phyloP scores from a whole-genome alignment of 2,797 vertebrate genomes.

The Decapterus maruadsi region DNA sequence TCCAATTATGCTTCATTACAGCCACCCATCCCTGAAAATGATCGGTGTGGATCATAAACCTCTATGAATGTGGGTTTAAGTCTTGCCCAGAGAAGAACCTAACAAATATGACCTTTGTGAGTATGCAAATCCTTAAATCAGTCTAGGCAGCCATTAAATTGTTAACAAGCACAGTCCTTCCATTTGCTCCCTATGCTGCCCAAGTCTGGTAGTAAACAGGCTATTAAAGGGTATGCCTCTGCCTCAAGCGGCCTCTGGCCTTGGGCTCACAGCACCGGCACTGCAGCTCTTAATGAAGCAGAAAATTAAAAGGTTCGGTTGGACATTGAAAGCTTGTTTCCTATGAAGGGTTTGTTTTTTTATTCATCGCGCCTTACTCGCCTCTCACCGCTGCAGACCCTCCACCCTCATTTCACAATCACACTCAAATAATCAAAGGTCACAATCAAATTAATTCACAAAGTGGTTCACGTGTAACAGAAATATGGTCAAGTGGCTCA shows the following conservation, averaged over 20 bases:
- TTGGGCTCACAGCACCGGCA: conserved; percentile 74
- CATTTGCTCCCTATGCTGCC: conserved; percentile 72
- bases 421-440: conserved; percentile 58
- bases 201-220: conserved; percentile 81
- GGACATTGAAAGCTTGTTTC: conserved; percentile 77
- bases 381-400: conserved; percentile 4
- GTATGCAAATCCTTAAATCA: conserved; percentile 80
- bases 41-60: conserved; percentile 75
- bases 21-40: conserved; percentile 76
- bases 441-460: conserved; percentile 51
- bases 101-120: conserved; percentile 81
- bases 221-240: conserved; percentile 79
- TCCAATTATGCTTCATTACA: conserved; percentile 76
- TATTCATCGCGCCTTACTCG: conserved; percentile 50
- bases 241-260: conserved; percentile 78
- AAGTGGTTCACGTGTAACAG: conserved; percentile 34
- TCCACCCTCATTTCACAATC: conserved; percentile 47
- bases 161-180: conserved; percentile 79
- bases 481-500: conserved; percentile 42
- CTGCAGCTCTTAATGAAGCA: conserved; percentile 83
- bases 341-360: conserved; percentile 68
- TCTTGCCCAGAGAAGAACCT: conserved; percentile 67
- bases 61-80: conserved; percentile 67
- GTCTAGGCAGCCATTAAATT: conserved; percentile 79
- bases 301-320: conserved; percentile 84